Evolutionary conservation across 1,140 invertebrate species (phyloP).

Genomic region (Pseudomyrmex flavicornis): DNA sequence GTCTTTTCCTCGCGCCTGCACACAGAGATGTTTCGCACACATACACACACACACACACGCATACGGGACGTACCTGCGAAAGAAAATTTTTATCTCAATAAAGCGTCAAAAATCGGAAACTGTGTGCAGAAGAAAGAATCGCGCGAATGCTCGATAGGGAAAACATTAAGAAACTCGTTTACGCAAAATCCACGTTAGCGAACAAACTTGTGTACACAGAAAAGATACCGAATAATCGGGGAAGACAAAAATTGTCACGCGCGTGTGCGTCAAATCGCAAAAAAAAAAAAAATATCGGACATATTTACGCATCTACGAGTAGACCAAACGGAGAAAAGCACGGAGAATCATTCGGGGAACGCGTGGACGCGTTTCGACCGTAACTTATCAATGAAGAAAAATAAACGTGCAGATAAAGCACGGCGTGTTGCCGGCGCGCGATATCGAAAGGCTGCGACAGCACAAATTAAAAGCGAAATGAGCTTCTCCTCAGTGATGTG

Average conservation of each 20-base stretch:
- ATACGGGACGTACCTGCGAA: too few species aligned
- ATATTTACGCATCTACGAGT: too few species aligned
- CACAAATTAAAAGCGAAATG: slow-evolving; percentile 17
- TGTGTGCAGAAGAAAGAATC: too few species aligned
- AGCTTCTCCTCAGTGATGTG: neutral
- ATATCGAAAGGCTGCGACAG: slow-evolving; percentile 21
- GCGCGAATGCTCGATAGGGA: neutral
- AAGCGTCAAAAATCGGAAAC: too few species aligned
- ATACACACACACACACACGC: neutral
- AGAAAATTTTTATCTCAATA: too few species aligned
- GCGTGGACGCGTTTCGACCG: neutral
- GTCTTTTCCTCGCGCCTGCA: slow-evolving; percentile 1
- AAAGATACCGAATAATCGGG: too few species aligned
- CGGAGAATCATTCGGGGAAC: neutral
- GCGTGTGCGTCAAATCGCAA: too few species aligned
- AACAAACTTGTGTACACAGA: neutral
- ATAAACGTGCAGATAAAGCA: slow-evolving; percentile 34
- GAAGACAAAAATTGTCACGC: neutral
- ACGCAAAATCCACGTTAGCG: too few species aligned
- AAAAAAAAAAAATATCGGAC: too few species aligned
- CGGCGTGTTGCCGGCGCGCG: neutral
- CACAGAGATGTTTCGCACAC: too few species aligned
- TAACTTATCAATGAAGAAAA: slow-evolving; percentile 44
- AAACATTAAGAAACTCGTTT: slow-evolving; percentile 6
- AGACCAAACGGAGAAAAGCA: too few species aligned